Conservation (phyloP, 2,113 vertebrate genomes). For the Onychostoma macrolepis region DNA sequence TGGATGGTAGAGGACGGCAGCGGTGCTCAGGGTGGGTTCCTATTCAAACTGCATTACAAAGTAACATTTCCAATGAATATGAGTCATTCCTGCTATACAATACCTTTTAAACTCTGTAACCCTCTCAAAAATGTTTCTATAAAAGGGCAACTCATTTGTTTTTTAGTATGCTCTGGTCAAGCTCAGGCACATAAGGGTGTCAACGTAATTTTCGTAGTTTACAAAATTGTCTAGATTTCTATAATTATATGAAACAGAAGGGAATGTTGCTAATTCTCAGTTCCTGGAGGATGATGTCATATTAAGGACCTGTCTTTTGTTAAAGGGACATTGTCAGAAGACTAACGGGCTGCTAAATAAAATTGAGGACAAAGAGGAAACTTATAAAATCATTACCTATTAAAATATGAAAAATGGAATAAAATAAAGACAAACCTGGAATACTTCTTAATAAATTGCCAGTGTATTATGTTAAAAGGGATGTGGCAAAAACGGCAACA, state of each 20-base stretch:
- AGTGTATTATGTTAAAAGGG: not conserved
- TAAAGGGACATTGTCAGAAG: not conserved
- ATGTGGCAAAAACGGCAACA: too few species aligned
- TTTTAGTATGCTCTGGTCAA: not conserved
- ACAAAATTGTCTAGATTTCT: not conserved
- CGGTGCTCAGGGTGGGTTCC: slow-evolving; percentile 70
- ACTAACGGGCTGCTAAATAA: not conserved
- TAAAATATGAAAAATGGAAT: not conserved
- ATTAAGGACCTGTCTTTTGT: not conserved
- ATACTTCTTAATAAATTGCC: not conserved
- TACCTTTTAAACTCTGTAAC: not conserved
- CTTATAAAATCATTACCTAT: not conserved
- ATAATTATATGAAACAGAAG: not conserved
- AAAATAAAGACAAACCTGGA: not conserved
- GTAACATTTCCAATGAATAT: not conserved
- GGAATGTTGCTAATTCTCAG: too few species aligned
- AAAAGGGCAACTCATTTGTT: not conserved
- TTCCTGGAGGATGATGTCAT: not conserved
- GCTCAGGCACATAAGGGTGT: not conserved
- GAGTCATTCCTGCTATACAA: not conserved
- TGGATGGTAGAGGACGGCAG: slow-evolving; percentile 84
- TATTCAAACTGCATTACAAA: not conserved
- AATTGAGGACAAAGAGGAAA: not conserved
- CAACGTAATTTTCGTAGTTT: not conserved
- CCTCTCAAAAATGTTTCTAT: not conserved